Base-by-base conservation (phyloP, 2,888 invertebrate species). In the Thalpophila matura region DNA sequence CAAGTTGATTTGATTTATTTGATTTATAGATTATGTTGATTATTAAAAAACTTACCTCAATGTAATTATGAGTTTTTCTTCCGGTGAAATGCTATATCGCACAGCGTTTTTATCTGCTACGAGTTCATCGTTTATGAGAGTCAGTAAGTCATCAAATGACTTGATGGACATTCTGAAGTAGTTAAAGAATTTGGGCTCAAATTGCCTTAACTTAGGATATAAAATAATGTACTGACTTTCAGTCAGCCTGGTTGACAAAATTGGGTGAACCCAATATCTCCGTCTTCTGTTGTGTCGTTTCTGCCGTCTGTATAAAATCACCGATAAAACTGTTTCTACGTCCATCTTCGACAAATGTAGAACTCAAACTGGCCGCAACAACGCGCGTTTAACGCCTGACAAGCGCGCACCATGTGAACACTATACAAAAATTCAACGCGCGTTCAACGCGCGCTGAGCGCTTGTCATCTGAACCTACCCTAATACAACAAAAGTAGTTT, bases 61-160 rank as follows among this genome's bases (percentile, higher is more conserved):
- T 60, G 80, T 77, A 35, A 78, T 72, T 51, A 69, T 63, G 61
- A 77, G 72, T 76, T 76, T 81, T 47, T 80, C 75, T 78, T 79
- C 80, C 20, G 79, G 66, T 58, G 78, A 77, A 38, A 80, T 62
- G 58, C 57, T 65, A 31, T 31, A 31, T 31, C 31, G 31, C 31
- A 31, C 31, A 26, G 24, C 42, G 42, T 42, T 43, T 43, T 7
- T 63, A 67, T 62, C 64, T 56, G 64, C 61, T 61, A 60, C 45
- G 53, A 61, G 62, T 54, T 67, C 62, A 62, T 58, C 50, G 49
- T 62, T 62, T 62, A 56, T 55, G 58, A 62, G 62, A 63, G 58
- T 10, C 63, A 61, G 64, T 56, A 64, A 69, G 40, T 64, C 60
- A 64, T 69, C 69, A 69, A 69, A 69, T 60, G 57, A 69, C 54